Conservation (phyloP, 2,113 vertebrate genomes). For the Manacus vitellinus region DNA sequence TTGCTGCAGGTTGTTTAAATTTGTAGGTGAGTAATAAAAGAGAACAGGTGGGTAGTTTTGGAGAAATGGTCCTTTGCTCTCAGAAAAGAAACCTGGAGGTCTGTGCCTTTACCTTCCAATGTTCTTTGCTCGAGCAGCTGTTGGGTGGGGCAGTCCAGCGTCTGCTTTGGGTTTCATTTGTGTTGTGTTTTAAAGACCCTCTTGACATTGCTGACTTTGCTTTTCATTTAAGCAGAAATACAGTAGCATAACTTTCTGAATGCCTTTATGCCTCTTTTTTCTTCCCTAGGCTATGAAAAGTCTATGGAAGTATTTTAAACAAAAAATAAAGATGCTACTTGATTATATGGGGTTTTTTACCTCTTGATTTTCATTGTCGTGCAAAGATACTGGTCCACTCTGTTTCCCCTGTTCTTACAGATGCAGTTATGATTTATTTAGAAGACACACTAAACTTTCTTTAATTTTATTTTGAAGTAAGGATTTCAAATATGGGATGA, state of each 20-base stretch:
- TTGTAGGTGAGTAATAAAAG: constrained; percentile 19
- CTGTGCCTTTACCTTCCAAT: constrained; percentile 31
- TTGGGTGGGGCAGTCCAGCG: constrained; percentile 72
- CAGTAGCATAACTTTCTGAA: neutral
- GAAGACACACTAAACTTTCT: neutral
- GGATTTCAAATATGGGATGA: neutral
- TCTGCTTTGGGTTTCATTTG: constrained; percentile 45
- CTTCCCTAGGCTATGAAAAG: neutral
- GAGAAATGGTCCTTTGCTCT: constrained; percentile 36
- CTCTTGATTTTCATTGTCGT: neutral
- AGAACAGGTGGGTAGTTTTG: constrained; percentile 38
- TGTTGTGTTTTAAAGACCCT: constrained; percentile 36
- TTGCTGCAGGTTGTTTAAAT: neutral
- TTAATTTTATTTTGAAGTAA: neutral
- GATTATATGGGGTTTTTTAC: neutral
- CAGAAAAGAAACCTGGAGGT: neutral
- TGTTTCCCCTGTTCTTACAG: neutral
- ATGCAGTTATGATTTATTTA: constrained; percentile 49
- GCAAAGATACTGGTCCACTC: neutral
- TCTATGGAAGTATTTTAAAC: neutral
- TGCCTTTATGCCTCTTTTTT: neutral
- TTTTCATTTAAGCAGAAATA: constrained; percentile 27
- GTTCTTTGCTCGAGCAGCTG: constrained; percentile 13
- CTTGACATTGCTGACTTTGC: constrained; percentile 44
- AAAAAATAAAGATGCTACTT: neutral